Evolutionary conservation across 2,797 vertebrate species (phyloP).

Genomic region (Champsocephalus gunnari): DNA sequence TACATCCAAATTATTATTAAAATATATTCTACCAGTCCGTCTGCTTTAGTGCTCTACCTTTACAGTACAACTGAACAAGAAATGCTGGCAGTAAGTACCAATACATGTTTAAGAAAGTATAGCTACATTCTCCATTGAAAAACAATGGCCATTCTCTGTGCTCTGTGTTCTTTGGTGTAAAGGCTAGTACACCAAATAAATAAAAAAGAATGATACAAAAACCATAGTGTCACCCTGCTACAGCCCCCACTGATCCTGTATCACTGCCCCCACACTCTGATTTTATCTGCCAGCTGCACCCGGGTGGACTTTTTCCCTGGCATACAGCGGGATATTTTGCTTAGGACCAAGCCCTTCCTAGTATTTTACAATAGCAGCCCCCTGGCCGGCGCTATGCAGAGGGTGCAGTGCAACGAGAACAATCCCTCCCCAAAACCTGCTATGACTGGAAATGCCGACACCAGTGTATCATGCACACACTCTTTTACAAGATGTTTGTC

Average conservation of each 20-base stretch:
- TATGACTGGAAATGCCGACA: conserved; percentile 68
- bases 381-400: conserved; percentile 63
- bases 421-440: conserved; percentile 57
- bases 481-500: conserved; percentile 33
- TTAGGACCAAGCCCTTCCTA: conserved; percentile 95
- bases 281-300: conserved; percentile 86
- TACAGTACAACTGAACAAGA: not conserved
- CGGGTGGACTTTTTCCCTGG: conserved; percentile 70
- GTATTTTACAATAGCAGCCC: conserved; percentile 87
- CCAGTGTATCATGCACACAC: conserved; percentile 40
- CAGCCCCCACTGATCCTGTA: conserved; percentile 64
- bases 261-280: conserved; percentile 77
- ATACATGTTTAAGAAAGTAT: not conserved
- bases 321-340: conserved; percentile 86
- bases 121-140: not conserved
- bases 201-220: not conserved
- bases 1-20: not conserved
- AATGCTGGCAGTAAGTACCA: not conserved
- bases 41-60: not conserved
- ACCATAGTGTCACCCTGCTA: conserved; percentile 39
- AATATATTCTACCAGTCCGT: not conserved
- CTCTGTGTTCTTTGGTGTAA: not conserved
- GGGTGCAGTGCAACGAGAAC: conserved; percentile 65
- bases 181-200: not conserved
- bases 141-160: not conserved